Base-by-base conservation (phyloP, 2,888 invertebrate genomes). In the Lordiphosa fenestrarum region DNA sequence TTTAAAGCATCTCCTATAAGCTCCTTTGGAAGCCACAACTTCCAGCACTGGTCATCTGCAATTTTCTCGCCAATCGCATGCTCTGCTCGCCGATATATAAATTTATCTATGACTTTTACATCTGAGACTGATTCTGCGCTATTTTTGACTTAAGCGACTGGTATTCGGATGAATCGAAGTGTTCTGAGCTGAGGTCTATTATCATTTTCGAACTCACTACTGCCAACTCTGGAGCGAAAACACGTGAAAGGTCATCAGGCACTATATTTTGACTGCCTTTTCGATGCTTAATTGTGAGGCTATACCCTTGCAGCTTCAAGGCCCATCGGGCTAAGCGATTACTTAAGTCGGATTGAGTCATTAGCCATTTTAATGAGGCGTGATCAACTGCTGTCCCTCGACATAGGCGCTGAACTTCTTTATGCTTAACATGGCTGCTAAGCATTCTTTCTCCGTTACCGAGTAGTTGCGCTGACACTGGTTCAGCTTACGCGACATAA, bases 221-320 rank as follows among this genome's bases (percentile, higher is more conserved):
- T 13, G 6, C 5, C 15, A 15, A 15, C 15, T 15, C 57, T 6
- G 53, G 4, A 0, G 13, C 37, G 1, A 58, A 44, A 0, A 61
- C 9, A 0, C 77, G 42, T 3, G 75, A 77, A 0, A 80, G 25
- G 4, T 73, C 71, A 54, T 86, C 84, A 0, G 82, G 75, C 1
- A 86, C 76, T n/a, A 69, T 48, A 50, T 83, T 67, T 0, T 60
- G 42, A 1, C 44, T 9, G 30, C 30, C 36, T 12, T 37, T 37
- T 6, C 36, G 36, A n/a, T 37, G 36, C 12, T 12, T 5, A 6
- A 37, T 37, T 6, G 36, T 37, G 4, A 3, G 12, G 5, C 5
- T n/a, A 37, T 12, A 37, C 9, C 12, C 36, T n/a, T 37, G 36
- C 12, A 37, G 12, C n/a, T 37, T 37, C 5, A 37, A 37, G 2